Conservation (phyloP, 2,888 invertebrate genomes). For the Ornithoptera priamus region DNA sequence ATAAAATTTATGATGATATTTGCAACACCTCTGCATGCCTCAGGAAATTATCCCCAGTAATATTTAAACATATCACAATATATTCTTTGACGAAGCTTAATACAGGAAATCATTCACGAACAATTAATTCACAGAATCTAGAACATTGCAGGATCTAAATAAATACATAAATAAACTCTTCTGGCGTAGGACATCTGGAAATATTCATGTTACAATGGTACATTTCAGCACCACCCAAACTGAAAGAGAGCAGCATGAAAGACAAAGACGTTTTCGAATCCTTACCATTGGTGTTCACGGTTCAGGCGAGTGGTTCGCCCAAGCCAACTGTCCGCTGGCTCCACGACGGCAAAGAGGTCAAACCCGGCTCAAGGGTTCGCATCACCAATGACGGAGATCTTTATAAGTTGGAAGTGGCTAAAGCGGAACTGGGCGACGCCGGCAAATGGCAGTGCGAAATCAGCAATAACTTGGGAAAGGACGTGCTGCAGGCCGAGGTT, state of each 20-base stretch:
- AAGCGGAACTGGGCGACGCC: constrained; percentile 85
- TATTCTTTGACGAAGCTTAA: too few species aligned
- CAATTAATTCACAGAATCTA: too few species aligned
- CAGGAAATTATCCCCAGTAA: too few species aligned
- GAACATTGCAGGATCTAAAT: too few species aligned
- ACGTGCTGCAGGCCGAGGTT: constrained; percentile 85
- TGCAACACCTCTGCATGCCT: too few species aligned
- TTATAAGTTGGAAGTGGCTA: constrained; percentile 86
- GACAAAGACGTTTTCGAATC: constrained; percentile 90
- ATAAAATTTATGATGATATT: too few species aligned
- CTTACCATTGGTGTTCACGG: constrained; percentile 88
- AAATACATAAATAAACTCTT: too few species aligned
- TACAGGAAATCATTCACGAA: too few species aligned
- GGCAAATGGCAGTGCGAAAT: constrained; percentile 91
- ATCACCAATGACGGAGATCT: constrained; percentile 84
- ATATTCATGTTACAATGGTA: constrained; percentile 3
- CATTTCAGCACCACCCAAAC: constrained; percentile 83
- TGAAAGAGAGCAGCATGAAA: constrained; percentile 85
- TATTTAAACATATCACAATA: too few species aligned
- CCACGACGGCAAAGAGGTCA: constrained; percentile 86
- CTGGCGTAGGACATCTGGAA: too few species aligned
- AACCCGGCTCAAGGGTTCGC: constrained; percentile 81
- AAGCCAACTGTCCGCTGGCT: constrained; percentile 89
- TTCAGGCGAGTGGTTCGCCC: constrained; percentile 88
- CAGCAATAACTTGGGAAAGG: constrained; percentile 90